phyloP scores from a whole-genome alignment of 1,140 invertebrate genomes.

The Pteromalus puparum region DNA sequence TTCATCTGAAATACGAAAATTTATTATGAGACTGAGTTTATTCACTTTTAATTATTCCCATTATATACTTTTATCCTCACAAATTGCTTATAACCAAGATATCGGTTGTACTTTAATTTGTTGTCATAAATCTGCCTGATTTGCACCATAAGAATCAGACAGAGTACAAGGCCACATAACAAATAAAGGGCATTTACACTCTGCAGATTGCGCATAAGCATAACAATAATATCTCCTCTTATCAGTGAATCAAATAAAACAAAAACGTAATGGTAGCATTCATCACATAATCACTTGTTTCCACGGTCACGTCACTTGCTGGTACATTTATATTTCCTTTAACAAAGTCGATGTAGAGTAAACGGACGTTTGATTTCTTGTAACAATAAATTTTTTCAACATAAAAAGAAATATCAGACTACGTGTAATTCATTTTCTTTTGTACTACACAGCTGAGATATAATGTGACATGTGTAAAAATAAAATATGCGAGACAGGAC shows the following conservation, averaged over 20 bases:
- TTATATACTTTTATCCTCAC: conserved; percentile 65
- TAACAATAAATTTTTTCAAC: neutral
- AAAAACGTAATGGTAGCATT: neutral
- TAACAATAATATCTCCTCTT: conserved; percentile 58
- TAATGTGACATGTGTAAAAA: neutral
- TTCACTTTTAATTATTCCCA: neutral
- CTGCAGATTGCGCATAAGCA: conserved; percentile 69
- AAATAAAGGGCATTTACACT: conserved; percentile 68
- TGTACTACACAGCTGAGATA: neutral
- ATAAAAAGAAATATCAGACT: neutral
- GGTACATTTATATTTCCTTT: neutral
- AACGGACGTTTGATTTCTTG: neutral
- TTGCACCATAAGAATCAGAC: conserved; percentile 72
- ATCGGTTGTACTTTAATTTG: conserved; percentile 72
- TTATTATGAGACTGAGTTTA: conserved; percentile 6
- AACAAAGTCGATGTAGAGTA: neutral
- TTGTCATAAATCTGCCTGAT: conserved; percentile 74
- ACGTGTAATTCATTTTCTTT: neutral
- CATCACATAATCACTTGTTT: conserved; percentile 39
- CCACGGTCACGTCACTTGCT: neutral
- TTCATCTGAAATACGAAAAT: conserved; percentile 69
- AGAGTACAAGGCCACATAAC: conserved; percentile 66
- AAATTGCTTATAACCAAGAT: conserved; percentile 72
- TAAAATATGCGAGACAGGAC: neutral
- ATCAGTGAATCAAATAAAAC: conserved; percentile 5